Base-by-base conservation (phyloP, 2,113 vertebrate genomes). In the Sprattus sprattus region DNA sequence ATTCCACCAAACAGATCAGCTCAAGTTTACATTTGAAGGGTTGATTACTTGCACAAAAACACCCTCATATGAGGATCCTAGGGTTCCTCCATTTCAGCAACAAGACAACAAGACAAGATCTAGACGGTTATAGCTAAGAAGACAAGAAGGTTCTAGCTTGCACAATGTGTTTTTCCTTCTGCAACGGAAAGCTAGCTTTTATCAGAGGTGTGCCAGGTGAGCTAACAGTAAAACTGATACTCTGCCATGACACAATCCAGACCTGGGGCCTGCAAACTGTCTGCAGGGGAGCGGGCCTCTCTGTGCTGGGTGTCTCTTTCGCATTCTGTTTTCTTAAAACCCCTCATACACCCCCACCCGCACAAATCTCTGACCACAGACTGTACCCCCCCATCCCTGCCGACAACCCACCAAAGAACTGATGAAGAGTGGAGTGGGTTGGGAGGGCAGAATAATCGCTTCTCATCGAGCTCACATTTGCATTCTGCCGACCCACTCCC, bases 251-350 rank as follows among this genome's bases (percentile, higher is more conserved):
- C 28, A 78, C 32, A 78, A 15, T 32, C 71, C 71, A 78, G 71
- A 44, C 71, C 32, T 9, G 71, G n/a, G 71, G 71, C 11, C 71
- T 78, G 71, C 28, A 6, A 16, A 78, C 71, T 78, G 71, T 78
- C 71, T 78, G 71, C 71, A 78, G 28, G 71, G 71, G 32, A 78
- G 71, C 11, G 39, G 71, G 71, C 71, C 71, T 78, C 71, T 78
- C 71, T 78, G 13, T 16, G 71, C 71, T 32, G 71, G 28, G 71
- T 78, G 71, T 78, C 71, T 78, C 71, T 28, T 44, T 78, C 71
- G 4, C 28, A 5, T 78, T 0, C 0, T 78, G 71, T 78, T 78
- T 78, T 78, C 71, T 78, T 78, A 78, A 78, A 78, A 32, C 71
- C 71, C 71, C 5, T 16, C 4, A 15, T 5, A 39, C 4, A 28